These are phyloP conservation scores for Zygaena filipendulae DNA, from an alignment of 2,888 invertebrate species.

Conservation along the genomic window DNA sequence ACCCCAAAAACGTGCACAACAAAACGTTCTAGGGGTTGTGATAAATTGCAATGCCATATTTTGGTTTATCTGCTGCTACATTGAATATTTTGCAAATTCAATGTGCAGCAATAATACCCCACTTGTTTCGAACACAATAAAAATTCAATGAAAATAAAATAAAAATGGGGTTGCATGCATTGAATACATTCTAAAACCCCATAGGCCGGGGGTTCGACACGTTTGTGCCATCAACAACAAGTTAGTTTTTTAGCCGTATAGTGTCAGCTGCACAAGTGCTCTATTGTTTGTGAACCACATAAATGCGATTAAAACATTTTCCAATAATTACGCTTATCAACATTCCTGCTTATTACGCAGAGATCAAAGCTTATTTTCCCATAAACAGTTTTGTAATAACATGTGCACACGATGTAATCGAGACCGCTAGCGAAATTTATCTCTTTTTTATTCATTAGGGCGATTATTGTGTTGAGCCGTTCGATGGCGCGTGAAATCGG, in stretches of 20 bases:
- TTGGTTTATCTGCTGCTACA: no score
- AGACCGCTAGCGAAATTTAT: constrained; percentile 25
- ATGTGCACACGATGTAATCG: constrained; percentile 23
- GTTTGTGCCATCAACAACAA: no score
- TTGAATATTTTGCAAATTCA: no score
- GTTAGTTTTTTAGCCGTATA: constrained; percentile 35
- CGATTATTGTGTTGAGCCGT: constrained; percentile 42
- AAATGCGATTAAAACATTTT: constrained; percentile 42
- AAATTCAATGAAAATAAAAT: constrained; percentile 24
- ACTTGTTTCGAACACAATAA: constrained; percentile 27
- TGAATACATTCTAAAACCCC: constrained; percentile 4
- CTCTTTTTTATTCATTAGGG: constrained; percentile 49
- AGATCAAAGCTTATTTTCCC: no score
- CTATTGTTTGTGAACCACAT: constrained; percentile 30
- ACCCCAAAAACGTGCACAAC: no score
- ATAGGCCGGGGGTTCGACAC: constrained; percentile 4
- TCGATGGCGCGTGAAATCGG: constrained; percentile 49
- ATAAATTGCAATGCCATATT: no score
- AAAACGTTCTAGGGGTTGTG: no score
- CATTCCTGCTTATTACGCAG: no score
- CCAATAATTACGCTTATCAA: no score
- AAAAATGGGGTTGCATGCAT: constrained; percentile 19
- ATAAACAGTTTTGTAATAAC: constrained; percentile 14
- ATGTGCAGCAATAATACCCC: no score
- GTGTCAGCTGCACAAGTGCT: constrained; percentile 59